phyloP scores from a whole-genome alignment of 2,113 vertebrate species.

The Actenoides hombroni region DNA sequence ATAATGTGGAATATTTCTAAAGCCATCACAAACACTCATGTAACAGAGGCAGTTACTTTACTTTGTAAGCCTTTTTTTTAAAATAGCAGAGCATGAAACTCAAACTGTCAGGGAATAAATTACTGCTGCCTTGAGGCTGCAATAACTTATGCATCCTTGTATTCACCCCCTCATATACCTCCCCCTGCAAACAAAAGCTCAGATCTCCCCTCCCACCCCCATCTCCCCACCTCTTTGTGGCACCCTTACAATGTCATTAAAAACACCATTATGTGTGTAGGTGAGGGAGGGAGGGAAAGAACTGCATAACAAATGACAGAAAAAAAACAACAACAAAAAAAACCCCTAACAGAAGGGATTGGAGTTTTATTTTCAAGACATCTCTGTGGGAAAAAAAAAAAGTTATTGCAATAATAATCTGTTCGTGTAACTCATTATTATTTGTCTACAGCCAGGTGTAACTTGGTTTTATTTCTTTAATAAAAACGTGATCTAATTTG shows the following conservation, averaged over 20 bases:
- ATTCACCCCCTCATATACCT: background rate
- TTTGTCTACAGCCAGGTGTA: conserved; percentile 10
- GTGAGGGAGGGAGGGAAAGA: background rate
- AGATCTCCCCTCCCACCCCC: background rate
- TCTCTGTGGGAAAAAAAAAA: background rate
- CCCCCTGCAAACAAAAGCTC: background rate
- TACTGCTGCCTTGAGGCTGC: conserved; percentile 37
- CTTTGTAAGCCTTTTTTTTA: conserved; percentile 14
- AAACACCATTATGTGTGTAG: background rate
- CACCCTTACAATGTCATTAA: background rate
- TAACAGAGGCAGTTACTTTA: conserved; percentile 1
- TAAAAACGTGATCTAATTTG: conserved; percentile 55
- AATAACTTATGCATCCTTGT: conserved; percentile 35
- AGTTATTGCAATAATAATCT: background rate
- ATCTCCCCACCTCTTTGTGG: background rate
- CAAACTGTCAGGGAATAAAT: conserved; percentile 54
- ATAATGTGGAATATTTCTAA: background rate
- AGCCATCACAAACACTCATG: background rate
- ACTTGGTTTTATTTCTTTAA: conserved; percentile 49
- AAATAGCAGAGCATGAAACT: conserved; percentile 52
- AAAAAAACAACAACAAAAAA: background rate
- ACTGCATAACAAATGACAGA: background rate
- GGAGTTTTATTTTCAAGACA: background rate
- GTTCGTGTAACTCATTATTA: background rate
- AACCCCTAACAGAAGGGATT: no score